Percentiles rank a stretch among this genome's conserved stretches.
phyloP scores from a whole-genome alignment of 2,888 invertebrate species.

The Siphlonurus alternatus region DNA sequence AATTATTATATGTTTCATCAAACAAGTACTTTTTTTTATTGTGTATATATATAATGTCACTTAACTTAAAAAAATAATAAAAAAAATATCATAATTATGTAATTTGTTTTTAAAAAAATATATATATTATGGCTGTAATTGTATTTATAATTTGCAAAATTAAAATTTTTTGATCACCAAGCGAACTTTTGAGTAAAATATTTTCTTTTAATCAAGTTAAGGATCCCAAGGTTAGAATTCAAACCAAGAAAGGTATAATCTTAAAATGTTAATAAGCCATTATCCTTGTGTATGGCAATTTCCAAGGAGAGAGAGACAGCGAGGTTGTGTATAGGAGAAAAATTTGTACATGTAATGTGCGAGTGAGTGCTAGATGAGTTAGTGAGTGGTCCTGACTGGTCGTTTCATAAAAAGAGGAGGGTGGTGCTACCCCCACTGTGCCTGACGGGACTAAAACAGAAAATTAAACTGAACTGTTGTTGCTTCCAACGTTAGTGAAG shows the following conservation, averaged over 20 bases:
- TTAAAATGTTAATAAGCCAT: no score
- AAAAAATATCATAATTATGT: background rate
- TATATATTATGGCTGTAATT: background rate
- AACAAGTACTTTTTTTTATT: conserved; percentile 2
- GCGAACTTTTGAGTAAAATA: background rate
- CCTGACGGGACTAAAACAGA: no score
- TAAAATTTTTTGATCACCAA: background rate
- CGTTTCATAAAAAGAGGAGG: no score
- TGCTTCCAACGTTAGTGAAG: no score
- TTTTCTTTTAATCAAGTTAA: background rate
- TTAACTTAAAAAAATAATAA: background rate
- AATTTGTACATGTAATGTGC: no score
- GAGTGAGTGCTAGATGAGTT: no score
- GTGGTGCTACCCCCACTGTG: no score
- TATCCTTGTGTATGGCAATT: background rate
- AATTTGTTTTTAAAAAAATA: background rate
- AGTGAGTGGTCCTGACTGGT: no score
- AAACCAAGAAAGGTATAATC: background rate
- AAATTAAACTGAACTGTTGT: no score
- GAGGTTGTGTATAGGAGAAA: no score
- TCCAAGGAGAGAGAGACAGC: background rate
- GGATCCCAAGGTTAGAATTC: background rate
- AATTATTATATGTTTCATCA: background rate
- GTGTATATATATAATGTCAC: background rate
- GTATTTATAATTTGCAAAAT: background rate